Base-by-base conservation (phyloP, 1,140 invertebrate species). In the Bombus waltoni region DNA sequence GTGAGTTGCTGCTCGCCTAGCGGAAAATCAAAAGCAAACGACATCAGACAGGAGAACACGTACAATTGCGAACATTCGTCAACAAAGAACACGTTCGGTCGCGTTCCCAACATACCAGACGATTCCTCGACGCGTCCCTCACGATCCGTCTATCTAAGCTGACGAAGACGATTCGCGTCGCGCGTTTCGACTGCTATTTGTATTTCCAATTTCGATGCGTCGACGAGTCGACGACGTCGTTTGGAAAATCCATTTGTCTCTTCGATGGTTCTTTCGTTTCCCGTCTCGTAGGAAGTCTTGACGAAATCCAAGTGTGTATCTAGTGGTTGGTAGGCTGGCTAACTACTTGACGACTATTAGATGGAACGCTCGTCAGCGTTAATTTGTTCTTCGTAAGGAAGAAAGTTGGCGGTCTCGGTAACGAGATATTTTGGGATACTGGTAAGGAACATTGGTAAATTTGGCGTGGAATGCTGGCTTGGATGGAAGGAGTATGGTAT, bases 1-100 rank as follows among this genome's bases (percentile, higher is more conserved):
- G 97, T 97, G 96, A 97, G 97, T 95, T 95, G 94, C 92, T 95
- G 93, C 93, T 95, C 94, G 95, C 94, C 92, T 95, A 95, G 92
- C 84, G 91, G 92, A 94, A 88, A 87, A 70, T 82, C 84, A 65
- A 88, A 82, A 81, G 53, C 35, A 75, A 76, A 76, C 32, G 35
- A 75, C 70, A 85, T 44, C 70, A n/a, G 73, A 75, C 77, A 53
- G 57, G 72, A 32, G n/a, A 77, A 85, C 76, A 81, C 71, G 38
- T 40, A 65, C 76, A 47, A 32, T 76, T 83, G 81, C 81, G 74
- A 82, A 87, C 81, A 47, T 83, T 77, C 80, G 83, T 53, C 72
- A 82, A 85, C 59, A 83, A 74, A 59, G 62, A 66, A 76, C 53
- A 57, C 68, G 59, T n/a, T 65, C 77, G 74, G 22, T 72, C 73